Evolutionary conservation across 2,113 vertebrate genomes (phyloP).

Genomic region (Salminus brasiliensis): DNA sequence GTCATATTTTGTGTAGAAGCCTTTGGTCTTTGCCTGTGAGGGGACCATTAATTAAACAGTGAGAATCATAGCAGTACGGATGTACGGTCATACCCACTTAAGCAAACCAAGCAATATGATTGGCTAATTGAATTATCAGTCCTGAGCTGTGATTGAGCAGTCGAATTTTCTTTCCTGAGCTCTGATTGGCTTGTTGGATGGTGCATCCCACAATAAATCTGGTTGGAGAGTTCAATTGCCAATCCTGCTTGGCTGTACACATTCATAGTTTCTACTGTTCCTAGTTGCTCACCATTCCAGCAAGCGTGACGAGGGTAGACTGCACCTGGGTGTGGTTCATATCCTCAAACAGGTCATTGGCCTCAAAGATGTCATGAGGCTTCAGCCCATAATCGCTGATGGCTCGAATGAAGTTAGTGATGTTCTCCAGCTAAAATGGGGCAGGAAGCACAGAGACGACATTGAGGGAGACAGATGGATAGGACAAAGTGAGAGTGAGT

Average conservation of each 20-base stretch:
- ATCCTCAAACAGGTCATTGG: constrained; percentile 93
- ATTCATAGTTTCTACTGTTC: background rate
- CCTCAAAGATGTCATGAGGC: constrained; percentile 89
- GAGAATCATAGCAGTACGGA: too few relatives aligned
- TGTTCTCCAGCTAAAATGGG: constrained; percentile 85
- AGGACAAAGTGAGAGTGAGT: background rate
- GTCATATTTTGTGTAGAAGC: constrained; percentile 81
- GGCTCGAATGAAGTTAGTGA: constrained; percentile 88
- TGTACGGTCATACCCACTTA: too few relatives aligned
- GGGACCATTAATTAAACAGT: background rate
- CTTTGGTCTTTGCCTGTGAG: constrained; percentile 88
- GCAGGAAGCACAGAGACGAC: background rate
- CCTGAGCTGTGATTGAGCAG: too few relatives aligned
- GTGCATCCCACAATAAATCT: too few relatives aligned
- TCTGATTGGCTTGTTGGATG: too few relatives aligned
- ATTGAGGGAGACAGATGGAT: background rate
- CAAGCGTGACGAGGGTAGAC: constrained; percentile 85
- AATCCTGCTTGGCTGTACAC: background rate
- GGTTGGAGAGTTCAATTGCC: too few relatives aligned
- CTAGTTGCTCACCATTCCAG: constrained; percentile 84
- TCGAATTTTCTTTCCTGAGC: too few relatives aligned
- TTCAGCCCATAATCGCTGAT: constrained; percentile 88
- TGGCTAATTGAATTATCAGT: too few relatives aligned
- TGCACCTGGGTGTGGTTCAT: constrained; percentile 93
- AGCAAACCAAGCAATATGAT: too few relatives aligned